These are phyloP conservation scores for Papilio demoleus DNA, from an alignment of 2,888 invertebrate genomes.

Conservation along the genomic window DNA sequence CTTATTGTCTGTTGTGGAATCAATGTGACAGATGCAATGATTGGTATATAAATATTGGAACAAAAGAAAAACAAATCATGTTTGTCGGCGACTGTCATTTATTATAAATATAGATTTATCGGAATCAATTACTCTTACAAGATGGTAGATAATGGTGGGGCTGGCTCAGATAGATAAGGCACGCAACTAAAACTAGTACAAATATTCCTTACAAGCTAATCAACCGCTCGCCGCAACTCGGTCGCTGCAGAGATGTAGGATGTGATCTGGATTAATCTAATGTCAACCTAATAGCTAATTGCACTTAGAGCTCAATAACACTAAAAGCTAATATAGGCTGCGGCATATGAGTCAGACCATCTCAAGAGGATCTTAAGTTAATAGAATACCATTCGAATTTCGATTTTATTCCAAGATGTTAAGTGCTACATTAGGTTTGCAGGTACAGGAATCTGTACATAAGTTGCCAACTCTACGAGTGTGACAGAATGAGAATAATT, in stretches of 20 bases:
- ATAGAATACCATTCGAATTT: constrained; percentile 46
- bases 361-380: constrained; percentile 52
- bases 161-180: constrained; percentile 65
- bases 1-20: background rate
- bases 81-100: constrained; percentile 28
- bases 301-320: constrained; percentile 55
- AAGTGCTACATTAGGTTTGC: constrained; percentile 31
- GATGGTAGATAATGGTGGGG: constrained; percentile 56
- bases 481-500: constrained; percentile 62
- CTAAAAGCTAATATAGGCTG: constrained; percentile 51
- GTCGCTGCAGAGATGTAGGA: constrained; percentile 44
- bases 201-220: constrained; percentile 66
- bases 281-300: constrained; percentile 57
- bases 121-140: constrained; percentile 61
- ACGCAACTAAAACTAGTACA: constrained; percentile 66
- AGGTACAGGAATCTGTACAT: constrained; percentile 35
- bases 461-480: constrained; percentile 45
- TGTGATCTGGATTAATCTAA: constrained; percentile 51
- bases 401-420: constrained; percentile 45
- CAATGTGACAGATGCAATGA: background rate
- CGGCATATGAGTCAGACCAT: constrained; percentile 51
- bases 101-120: constrained; percentile 58
- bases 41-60: background rate
- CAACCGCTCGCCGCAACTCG: constrained; percentile 56
- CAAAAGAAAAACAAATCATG: constrained; percentile 1